Base-by-base conservation (phyloP, 2,797 vertebrate species). In the Lophius americanus region DNA sequence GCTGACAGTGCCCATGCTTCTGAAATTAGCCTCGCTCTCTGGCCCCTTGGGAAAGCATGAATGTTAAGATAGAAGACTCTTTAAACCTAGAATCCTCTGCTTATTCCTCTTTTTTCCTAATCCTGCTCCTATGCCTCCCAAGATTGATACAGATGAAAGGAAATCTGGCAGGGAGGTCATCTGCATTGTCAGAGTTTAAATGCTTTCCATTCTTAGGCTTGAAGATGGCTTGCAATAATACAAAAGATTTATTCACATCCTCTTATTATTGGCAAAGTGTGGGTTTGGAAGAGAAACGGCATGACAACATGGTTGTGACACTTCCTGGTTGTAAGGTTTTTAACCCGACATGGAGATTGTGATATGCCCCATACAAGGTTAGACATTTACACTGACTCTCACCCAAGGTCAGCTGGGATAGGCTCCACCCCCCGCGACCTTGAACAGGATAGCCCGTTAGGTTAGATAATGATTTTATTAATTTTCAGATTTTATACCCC, bases 1-100 rank as follows among this genome's bases (percentile, higher is more conserved):
- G 83, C 87, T 88, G 90, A 92, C 88, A 85, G 81, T 64, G 83
- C 85, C 84, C 87, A 88, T 76, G 72, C 79, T 81, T 87, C 89
- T 90, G 85, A 87, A 89, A 91, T 94, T 90, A 91, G 82, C 86
- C 75, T 73, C 64, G 78, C 76, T 88, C 73, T 82, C 78, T 81
- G 72, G 78, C 70, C 85, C 52, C 49, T 53, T 52, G 84, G 83
- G 75, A 82, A 78, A 49, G 75, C 60, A 72, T 69, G 68, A 78
- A 84, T 85, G 68, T 81, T 74, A 64, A 59, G 76, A 87, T 84
- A 79, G 84, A 76, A n/a, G 42, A 75, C 33, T 54, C 77, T 76
- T 79, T 70, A 82, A 68, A 70, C 68, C 64, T 51, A 60, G 64
- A 60, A 53, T 79, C 57, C 63, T 32, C 49, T 35, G 51, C 55